Evolutionary conservation across 2,888 invertebrate genomes (phyloP).

Genomic region (Rhagonycha fulva): DNA sequence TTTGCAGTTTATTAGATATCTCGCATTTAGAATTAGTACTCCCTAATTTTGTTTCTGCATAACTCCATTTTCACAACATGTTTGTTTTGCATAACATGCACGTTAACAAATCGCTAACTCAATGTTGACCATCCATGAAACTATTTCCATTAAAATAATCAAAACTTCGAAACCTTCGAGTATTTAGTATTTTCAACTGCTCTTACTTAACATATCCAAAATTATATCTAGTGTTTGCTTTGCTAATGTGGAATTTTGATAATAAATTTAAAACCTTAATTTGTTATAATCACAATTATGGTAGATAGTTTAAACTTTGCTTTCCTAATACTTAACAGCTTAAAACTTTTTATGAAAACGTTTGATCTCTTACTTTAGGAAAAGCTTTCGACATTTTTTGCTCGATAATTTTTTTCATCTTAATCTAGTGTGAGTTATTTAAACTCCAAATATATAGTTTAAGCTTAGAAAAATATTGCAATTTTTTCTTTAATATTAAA

Average conservation of each 20-base stretch:
- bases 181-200: background rate
- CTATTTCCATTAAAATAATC: constrained; percentile 3
- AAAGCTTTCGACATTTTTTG: background rate
- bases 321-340: background rate
- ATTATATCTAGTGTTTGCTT: too few species aligned
- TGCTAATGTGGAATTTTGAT: too few species aligned
- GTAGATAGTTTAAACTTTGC: background rate
- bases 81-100: constrained; percentile 15
- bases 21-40: background rate
- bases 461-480: background rate
- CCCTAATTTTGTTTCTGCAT: constrained; percentile 3
- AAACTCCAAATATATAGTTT: background rate
- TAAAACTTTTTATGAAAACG: background rate
- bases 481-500: background rate
- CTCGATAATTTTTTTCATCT: background rate
- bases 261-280: background rate
- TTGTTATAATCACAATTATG: background rate
- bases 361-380: background rate
- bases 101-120: constrained; percentile 1
- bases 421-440: background rate
- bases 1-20: background rate
- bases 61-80: constrained; percentile 10
- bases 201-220: too few species aligned
- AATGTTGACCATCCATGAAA: background rate
- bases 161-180: background rate